phyloP scores from a whole-genome alignment of 30 jellyfish, hydroid and myxozoan species.

The Hydractinia echinata region DNA sequence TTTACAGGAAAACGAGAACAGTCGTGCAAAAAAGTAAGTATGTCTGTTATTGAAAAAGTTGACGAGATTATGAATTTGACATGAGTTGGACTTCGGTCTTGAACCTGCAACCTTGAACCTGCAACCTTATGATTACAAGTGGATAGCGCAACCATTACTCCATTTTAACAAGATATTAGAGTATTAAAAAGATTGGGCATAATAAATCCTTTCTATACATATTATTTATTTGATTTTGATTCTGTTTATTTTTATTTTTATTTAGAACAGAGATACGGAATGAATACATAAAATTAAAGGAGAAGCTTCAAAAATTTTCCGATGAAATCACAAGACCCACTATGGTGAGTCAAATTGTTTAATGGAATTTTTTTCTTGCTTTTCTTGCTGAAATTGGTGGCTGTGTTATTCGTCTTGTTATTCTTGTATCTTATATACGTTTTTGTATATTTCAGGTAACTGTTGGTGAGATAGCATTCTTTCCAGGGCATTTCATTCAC shows the following conservation, averaged over 20 bases:
- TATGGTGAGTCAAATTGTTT: conserved; percentile 45
- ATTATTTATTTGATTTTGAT: too few relatives aligned
- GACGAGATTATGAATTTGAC: too few relatives aligned
- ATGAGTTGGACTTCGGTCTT: too few relatives aligned
- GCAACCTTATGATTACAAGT: too few relatives aligned
- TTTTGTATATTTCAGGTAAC: conserved; percentile 56
- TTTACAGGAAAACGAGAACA: not conserved
- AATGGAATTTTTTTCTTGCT: not conserved
- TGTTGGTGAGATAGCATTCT: conserved; percentile 74
- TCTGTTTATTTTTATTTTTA: too few relatives aligned
- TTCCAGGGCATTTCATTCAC: conserved; percentile 77
- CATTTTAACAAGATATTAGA: too few relatives aligned
- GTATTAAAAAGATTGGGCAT: too few relatives aligned
- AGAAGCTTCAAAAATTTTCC: conserved; percentile 43
- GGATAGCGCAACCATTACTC: too few relatives aligned
- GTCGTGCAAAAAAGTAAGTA: not conserved
- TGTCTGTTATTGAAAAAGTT: not conserved
- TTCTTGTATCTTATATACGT: not conserved
- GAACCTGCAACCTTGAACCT: too few relatives aligned
- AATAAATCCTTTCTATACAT: too few relatives aligned
- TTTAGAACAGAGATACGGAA: conserved; percentile 46
- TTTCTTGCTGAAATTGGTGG: not conserved
- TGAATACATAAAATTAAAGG: conserved; percentile 46
- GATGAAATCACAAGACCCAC: conserved; percentile 39
- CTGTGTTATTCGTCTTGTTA: not conserved